Conservation (phyloP, 2,888 invertebrate genomes). For the Beris chalybata region DNA sequence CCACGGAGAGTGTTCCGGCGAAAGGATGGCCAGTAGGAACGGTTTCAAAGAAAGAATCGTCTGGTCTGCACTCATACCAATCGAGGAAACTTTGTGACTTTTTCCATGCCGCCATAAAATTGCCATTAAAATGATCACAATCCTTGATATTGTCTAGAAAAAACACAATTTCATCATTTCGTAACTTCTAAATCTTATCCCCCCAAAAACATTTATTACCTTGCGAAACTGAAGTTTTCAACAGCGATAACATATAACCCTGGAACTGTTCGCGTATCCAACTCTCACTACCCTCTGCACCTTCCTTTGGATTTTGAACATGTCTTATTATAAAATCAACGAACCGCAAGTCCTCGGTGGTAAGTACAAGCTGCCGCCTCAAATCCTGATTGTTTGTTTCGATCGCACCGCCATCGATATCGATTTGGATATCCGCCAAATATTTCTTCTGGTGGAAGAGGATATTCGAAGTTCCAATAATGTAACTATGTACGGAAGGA, state of each 20-base stretch:
- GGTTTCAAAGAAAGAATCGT: constrained; percentile 68
- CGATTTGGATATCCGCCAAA: constrained; percentile 88
- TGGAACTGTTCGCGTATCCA: constrained; percentile 96
- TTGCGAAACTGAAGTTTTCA: constrained; percentile 76
- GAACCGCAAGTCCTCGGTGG: constrained; percentile 94
- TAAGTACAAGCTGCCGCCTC: constrained; percentile 79
- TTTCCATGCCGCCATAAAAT: constrained; percentile 83
- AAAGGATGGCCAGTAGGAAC: constrained; percentile 88
- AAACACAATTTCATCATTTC: background rate
- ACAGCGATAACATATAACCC: constrained; percentile 77
- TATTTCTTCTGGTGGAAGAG: constrained; percentile 94
- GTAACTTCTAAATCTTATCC: background rate
- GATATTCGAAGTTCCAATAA: constrained; percentile 98
- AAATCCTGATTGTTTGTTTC: constrained; percentile 78
- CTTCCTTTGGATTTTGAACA: constrained; percentile 67
- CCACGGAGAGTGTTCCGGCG: constrained; percentile 89
- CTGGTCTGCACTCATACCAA: constrained; percentile 71
- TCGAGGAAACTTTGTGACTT: constrained; percentile 85
- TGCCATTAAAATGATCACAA: constrained; percentile 83
- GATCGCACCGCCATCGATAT: constrained; percentile 83
- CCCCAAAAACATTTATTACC: constrained; percentile 55
- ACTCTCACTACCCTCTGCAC: constrained; percentile 89
- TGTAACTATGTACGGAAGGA: constrained; percentile 79
- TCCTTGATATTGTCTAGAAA: constrained; percentile 75
- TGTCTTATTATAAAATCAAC: constrained; percentile 88